A percentile compares a stretch with the other conserved stretches of the same genome.
These are phyloP conservation scores for Leucozona laternaria DNA, from an alignment of 2,888 invertebrate species.

Conservation along the genomic window DNA sequence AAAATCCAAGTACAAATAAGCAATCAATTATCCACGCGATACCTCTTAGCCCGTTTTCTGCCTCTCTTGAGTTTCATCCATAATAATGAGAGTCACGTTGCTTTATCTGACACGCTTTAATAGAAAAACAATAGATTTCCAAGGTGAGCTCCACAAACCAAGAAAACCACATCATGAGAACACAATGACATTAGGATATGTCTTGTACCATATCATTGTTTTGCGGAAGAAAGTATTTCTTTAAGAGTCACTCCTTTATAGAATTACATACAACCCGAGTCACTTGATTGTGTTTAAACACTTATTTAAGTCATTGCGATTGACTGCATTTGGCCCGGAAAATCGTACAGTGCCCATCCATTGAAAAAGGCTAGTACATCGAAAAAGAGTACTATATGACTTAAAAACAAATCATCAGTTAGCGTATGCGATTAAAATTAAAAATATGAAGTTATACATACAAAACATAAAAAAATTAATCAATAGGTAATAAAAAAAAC, in stretches of 20 bases:
- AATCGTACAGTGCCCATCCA: not conserved
- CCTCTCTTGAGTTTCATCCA: not conserved
- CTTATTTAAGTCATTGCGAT: no score
- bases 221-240: slow-evolving; percentile 15
- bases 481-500: no score
- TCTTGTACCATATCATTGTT: slow-evolving; percentile 63
- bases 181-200: slow-evolving; percentile 68
- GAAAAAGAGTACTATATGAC: no score
- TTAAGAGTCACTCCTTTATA: not conserved
- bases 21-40: slow-evolving; percentile 68
- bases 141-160: slow-evolving; percentile 7
- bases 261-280: not conserved
- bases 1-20: slow-evolving; percentile 63
- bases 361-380: no score
- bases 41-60: slow-evolving; percentile 3
- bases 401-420: no score
- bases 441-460: no score
- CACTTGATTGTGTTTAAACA: not conserved
- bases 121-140: slow-evolving; percentile 53
- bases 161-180: slow-evolving; percentile 5
- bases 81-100: slow-evolving; percentile 39
- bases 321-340: no score
- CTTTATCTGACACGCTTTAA: slow-evolving; percentile 5
- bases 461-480: no score
- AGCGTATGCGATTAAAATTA: no score